Base-by-base conservation (phyloP, 2,888 invertebrate genomes). In the Formica aserva region DNA sequence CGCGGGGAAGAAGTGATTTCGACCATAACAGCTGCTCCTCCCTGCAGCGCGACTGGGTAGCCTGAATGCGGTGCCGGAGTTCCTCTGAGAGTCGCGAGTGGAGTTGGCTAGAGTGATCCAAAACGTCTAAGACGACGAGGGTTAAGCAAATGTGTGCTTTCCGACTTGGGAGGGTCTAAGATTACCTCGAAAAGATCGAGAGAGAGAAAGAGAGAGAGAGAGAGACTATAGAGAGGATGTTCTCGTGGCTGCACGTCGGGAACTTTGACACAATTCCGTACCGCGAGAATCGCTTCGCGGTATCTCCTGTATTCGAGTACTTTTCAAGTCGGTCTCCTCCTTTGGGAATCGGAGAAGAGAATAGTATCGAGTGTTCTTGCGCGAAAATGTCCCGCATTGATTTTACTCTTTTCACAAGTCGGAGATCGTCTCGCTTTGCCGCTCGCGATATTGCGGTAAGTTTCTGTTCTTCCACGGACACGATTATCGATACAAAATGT, bases 11-110 rank as follows among this genome's bases (percentile, higher is more conserved):
- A 52, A 91, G 91, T 91, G 92, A 92, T 92, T 91, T 89, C 88
- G 88, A 88, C 90, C 89, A 91, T 92, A 91, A 91, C 91, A 92
- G 89, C 91, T 90, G 91, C 88, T 88, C 82, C 89, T 86, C 84
- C 71, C 85, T 84, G 88, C 85, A 84, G 85, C 85, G 62, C 60
- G 87, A 88, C 87, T 85, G 85, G 78, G 57, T 88, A 85, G 35
- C 76, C 83, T 84, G 89, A 89, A 85, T 87, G 88, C 88, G 84
- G 83, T 83, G 75, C 81, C n/a, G 75, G 84, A 89, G 89, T 85
- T 89, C 85, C 85, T 85, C 63, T 82, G 81, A 80, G 84, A 87
- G 84, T 85, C 87, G 69, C 86, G 87, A 83, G 87, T 38, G 26
- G 78, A 89, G 84, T 85, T 77, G 84, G 65, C 69, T 76, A 66